Conservation (phyloP, 1,140 invertebrate genomes). For the Meloidogyne exigua region DNA sequence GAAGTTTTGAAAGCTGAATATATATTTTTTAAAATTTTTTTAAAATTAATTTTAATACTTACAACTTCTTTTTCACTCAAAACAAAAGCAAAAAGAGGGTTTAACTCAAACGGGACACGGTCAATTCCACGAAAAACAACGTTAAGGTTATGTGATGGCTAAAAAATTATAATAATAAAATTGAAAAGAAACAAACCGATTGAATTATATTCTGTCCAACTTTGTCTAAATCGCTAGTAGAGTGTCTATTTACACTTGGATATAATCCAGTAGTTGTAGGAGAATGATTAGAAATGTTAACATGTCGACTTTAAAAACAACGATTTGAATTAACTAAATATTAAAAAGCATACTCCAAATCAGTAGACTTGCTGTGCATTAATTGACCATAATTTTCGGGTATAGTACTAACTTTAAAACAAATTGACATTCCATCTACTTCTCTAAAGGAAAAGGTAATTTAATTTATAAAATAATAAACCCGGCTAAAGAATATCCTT, state of each 20-base stretch:
- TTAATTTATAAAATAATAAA: slow-evolving; percentile 8
- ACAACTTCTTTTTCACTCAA: slow-evolving; percentile 8
- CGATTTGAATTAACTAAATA: background rate
- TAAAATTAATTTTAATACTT: background rate
- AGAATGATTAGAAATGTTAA: background rate
- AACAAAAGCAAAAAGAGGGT: slow-evolving; percentile 21
- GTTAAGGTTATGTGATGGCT: background rate
- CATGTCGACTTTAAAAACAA: background rate
- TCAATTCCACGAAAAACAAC: slow-evolving; percentile 28
- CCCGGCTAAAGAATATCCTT: slow-evolving; percentile 50
- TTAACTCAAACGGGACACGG: slow-evolving; percentile 36
- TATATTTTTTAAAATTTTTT: background rate
- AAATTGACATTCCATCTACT: slow-evolving; percentile 45
- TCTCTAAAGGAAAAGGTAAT: slow-evolving; percentile 32
- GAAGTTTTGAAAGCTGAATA: slow-evolving; percentile 24
- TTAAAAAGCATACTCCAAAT: slow-evolving; percentile 24
- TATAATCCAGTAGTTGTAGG: background rate
- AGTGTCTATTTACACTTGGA: slow-evolving; percentile 25
- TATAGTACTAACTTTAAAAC: slow-evolving; percentile 46
- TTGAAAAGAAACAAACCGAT: slow-evolving; percentile 15
- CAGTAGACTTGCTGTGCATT: slow-evolving; percentile 36
- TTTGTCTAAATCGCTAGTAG: slow-evolving; percentile 38
- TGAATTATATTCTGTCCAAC: slow-evolving; percentile 17
- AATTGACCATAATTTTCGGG: slow-evolving; percentile 42
- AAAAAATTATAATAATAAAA: background rate